Evolutionary conservation across 2,113 vertebrate genomes (phyloP).

Genomic region (Sturnus vulgaris): DNA sequence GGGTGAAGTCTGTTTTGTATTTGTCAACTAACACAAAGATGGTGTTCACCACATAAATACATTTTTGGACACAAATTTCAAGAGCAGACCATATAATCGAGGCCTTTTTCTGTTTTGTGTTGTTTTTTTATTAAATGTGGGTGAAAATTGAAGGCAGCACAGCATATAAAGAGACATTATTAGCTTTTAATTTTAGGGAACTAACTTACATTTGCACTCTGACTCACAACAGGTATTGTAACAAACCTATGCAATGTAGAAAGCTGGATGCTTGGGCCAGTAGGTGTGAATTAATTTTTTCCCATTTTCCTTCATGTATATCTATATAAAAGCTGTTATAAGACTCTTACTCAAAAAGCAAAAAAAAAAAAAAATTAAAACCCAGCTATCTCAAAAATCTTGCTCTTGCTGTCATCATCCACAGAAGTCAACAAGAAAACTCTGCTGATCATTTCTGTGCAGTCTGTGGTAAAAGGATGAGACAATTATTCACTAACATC

Average conservation of each 20-base stretch:
- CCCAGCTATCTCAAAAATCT: background rate
- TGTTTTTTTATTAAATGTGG: background rate
- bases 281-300: background rate
- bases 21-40: background rate
- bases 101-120: background rate
- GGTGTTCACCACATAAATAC: background rate
- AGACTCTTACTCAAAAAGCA: background rate
- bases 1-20: background rate
- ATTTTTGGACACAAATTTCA: background rate
- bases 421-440: background rate
- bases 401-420: background rate
- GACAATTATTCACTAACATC: background rate
- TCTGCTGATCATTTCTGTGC: background rate
- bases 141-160: background rate
- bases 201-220: background rate
- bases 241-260: background rate
- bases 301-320: background rate
- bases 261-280: background rate
- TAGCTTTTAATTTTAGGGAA: background rate
- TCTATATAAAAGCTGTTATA: background rate
- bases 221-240: background rate
- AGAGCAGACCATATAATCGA: background rate
- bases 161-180: background rate
- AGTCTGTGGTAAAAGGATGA: background rate
- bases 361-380: background rate